Percentiles rank a stretch among this genome's conserved stretches.
Evolutionary conservation across 1,140 invertebrate genomes (phyloP).

Genomic region (Coptotermes formosanus): DNA sequence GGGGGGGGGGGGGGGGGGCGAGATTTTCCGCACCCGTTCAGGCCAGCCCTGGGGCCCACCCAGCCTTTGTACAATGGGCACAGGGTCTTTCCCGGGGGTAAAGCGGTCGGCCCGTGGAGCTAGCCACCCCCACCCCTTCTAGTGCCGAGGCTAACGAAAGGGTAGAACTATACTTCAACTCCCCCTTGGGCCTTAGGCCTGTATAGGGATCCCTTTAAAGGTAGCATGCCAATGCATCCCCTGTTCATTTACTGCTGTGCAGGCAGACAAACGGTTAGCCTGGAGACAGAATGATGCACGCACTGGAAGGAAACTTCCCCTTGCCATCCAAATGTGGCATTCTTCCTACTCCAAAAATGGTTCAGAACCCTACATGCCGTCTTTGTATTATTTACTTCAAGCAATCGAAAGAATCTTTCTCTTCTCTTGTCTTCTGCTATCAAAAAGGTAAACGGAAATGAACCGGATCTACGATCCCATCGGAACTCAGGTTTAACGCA

Average conservation of each 20-base stretch:
- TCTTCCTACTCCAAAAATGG: neutral
- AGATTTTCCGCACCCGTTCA: too few species aligned
- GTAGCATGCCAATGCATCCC: too few species aligned
- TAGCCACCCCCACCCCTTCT: too few species aligned
- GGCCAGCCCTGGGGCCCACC: too few species aligned
- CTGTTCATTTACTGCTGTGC: neutral
- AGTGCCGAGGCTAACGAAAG: too few species aligned
- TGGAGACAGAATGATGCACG: neutral
- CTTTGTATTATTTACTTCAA: neutral
- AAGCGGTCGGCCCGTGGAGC: too few species aligned
- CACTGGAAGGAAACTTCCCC: neutral
- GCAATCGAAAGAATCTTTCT: neutral
- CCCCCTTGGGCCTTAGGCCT: too few species aligned
- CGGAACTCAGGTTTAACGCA: neutral
- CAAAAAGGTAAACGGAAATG: neutral
- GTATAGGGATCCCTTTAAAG: too few species aligned
- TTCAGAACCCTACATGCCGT: neutral
- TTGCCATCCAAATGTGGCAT: constrained; percentile 35
- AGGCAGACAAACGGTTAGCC: neutral
- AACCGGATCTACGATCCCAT: neutral
- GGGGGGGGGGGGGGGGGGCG: too few species aligned
- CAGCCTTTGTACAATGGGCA: too few species aligned
- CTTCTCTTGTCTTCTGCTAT: neutral
- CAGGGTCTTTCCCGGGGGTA: too few species aligned
- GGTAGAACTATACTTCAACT: too few species aligned